Base-by-base conservation (phyloP, 2,888 invertebrate species). In the Brachylomia viminalis region DNA sequence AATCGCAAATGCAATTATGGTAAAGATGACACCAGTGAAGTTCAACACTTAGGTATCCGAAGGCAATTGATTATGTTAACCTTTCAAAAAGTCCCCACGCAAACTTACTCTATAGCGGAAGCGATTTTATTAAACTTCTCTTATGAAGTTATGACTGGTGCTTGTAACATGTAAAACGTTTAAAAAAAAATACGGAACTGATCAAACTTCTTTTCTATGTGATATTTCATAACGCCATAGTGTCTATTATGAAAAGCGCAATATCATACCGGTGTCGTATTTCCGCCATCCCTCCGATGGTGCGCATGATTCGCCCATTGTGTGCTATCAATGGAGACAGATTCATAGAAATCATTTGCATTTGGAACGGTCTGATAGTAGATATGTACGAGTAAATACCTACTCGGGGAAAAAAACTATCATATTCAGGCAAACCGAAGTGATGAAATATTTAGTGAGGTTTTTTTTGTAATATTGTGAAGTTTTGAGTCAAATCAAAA, bases 251-350 rank as follows among this genome's bases (percentile, higher is more conserved):
- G 77, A 79, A 72, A 83, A 85, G 90, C 89, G 91, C 91, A 90
- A 86, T 83, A 86, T 92, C 92, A 92, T 92, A 91, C 87, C 81
- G 86, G 82, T 82, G 79, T 83, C 86, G 85, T 87, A 89, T 91
- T 93, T 93, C 92, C 92, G 91, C 86, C 78, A 88, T 86, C 84
- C 75, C 86, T 82, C 84, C 80, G 82, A 82, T 86, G 84, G 82
- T 84, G 81, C 80, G 82, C 88, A 90, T 92, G 92, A 92, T 92
- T 91, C 85, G 89, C 85, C 89, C 86, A 92, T 92, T 92, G 89
- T 93, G 90, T 87, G 87, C 86, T 89, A 88, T 91, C 90, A 89
- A 91, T 89, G 86, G 74, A 66, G 59, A 56, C 68, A 59, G 54
- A 82, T 77, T 82, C 86, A 85, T 69, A 82, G 87, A 88, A 85